Percentiles rank a stretch among this genome's conserved stretches.
Conservation (phyloP, 2,797 vertebrate species). For the Rhinophrynus dorsalis region DNA sequence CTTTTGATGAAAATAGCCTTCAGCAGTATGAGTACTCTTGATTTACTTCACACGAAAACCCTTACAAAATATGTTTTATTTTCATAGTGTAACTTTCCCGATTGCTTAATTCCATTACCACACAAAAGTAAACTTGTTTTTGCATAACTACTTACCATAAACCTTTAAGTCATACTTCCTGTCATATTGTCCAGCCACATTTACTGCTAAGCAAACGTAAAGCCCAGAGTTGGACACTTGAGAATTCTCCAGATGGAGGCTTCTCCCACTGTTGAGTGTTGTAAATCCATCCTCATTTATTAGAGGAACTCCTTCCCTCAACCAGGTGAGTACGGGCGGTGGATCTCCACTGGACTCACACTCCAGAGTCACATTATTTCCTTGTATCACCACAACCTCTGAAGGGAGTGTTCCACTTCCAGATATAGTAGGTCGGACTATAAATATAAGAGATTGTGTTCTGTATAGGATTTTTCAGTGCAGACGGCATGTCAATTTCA, state of each 20-base stretch:
- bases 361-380: constrained; percentile 76
- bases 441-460: background rate
- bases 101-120: too few species aligned
- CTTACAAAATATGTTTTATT: too few species aligned
- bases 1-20: too few species aligned
- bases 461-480: too few species aligned
- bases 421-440: constrained; percentile 84
- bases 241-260: constrained; percentile 74
- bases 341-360: constrained; percentile 85
- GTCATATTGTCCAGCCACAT: constrained; percentile 87
- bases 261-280: constrained; percentile 72
- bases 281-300: constrained; percentile 58
- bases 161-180: constrained; percentile 85
- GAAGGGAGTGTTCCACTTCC: constrained; percentile 55
- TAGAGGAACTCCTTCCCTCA: constrained; percentile 86
- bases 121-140: too few species aligned
- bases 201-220: constrained; percentile 88
- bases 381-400: constrained; percentile 72
- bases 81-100: too few species aligned
- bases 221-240: constrained; percentile 85
- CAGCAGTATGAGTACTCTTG: too few species aligned
- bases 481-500: too few species aligned
- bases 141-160: constrained; percentile 74
- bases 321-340: constrained; percentile 81
- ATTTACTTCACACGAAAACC: too few species aligned